These are phyloP conservation scores for Drosophila hamatofila DNA, from an alignment of 2,888 invertebrate species.

Conservation along the genomic window DNA sequence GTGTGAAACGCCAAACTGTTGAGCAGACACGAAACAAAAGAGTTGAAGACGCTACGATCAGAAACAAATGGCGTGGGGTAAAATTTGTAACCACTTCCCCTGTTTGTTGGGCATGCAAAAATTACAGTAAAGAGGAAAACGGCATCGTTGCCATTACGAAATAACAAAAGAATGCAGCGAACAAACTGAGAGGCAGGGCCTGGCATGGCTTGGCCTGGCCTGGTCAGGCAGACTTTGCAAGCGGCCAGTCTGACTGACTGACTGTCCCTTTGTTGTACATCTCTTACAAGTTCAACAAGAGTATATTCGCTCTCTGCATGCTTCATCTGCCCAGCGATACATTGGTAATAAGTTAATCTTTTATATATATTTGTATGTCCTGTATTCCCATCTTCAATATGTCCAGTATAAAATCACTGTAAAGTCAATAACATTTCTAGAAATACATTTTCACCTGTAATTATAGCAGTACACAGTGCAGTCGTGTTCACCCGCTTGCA, in stretches of 20 bases:
- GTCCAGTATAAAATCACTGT: too few relatives aligned
- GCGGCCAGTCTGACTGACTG: slow-evolving; percentile 40
- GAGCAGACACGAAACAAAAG: slow-evolving; percentile 30
- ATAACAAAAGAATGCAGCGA: slow-evolving; percentile 76
- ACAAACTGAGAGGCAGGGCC: slow-evolving; percentile 23
- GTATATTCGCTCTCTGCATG: not conserved
- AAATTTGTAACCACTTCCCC: slow-evolving; percentile 54
- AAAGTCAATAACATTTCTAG: too few relatives aligned
- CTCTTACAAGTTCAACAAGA: not conserved
- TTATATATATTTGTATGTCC: not conserved
- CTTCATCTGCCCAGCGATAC: not conserved
- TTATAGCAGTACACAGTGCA: not conserved
- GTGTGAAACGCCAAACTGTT: slow-evolving; percentile 60
- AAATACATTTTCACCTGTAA: not conserved
- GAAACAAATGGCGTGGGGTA: slow-evolving; percentile 32
- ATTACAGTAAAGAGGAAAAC: slow-evolving; percentile 32
- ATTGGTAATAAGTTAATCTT: not conserved
- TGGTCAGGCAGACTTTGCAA: slow-evolving; percentile 2
- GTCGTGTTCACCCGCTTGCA: not conserved
- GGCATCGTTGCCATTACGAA: slow-evolving; percentile 69
- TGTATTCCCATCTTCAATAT: too few relatives aligned
- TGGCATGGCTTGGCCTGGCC: not conserved
- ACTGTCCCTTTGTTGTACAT: slow-evolving; percentile 60
- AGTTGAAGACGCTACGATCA: slow-evolving; percentile 10
- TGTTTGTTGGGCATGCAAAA: slow-evolving; percentile 40